A percentile compares a stretch with the other conserved stretches of the same genome.
These are phyloP conservation scores for Tipula confusa DNA, from an alignment of 2,888 invertebrate species.

Conservation along the genomic window DNA sequence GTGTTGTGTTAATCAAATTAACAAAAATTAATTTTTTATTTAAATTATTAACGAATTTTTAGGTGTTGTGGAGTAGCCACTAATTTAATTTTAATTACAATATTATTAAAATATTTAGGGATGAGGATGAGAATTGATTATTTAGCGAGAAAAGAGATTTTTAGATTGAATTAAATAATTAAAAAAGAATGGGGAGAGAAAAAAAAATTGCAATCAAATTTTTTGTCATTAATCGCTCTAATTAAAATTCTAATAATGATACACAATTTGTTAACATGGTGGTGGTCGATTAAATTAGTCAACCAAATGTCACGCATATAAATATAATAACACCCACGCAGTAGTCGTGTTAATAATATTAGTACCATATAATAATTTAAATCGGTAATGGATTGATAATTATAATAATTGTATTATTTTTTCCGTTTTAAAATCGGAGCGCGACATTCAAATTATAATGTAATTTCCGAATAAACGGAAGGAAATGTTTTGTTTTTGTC, in stretches of 20 bases:
- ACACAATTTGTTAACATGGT: neutral
- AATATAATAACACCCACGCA: neutral
- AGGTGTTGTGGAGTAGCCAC: conserved; percentile 29
- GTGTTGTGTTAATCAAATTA: conserved; percentile 30
- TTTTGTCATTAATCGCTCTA: conserved; percentile 3
- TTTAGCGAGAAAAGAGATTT: neutral
- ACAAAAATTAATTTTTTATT: conserved; percentile 13
- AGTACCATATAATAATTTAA: neutral
- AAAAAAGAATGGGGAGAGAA: neutral
- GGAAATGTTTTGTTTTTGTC: neutral
- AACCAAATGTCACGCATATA: neutral
- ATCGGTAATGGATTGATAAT: neutral
- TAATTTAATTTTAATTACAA: conserved; percentile 22
- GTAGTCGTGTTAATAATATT: neutral
- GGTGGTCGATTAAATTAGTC: neutral
- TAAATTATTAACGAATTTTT: conserved; percentile 22
- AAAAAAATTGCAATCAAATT: conserved; percentile 20
- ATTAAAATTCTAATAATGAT: neutral
- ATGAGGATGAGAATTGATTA: neutral
- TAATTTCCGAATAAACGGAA: neutral
- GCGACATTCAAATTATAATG: conserved; percentile 8
- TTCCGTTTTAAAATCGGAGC: neutral
- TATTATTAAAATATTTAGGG: neutral
- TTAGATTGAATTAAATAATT: neutral
- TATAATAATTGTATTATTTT: neutral